These are phyloP conservation scores for Oxytorus armatus DNA, from an alignment of 2,888 invertebrate genomes.

Conservation along the genomic window DNA sequence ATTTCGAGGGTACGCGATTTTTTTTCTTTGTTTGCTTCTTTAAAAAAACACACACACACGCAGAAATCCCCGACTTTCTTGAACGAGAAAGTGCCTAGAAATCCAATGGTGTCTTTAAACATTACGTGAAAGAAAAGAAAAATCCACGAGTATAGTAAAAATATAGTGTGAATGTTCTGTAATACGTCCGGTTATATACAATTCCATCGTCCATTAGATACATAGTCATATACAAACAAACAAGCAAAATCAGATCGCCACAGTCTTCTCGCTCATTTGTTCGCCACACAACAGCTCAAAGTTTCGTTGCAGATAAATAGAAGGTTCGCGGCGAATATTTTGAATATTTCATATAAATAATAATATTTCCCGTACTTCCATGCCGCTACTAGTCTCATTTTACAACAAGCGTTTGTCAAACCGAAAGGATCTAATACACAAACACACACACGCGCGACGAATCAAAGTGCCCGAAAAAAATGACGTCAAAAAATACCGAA, in stretches of 20 bases:
- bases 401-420: slow-evolving; percentile 43
- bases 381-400: slow-evolving; percentile 63
- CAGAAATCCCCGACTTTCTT: slow-evolving; percentile 44
- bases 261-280: slow-evolving; percentile 45
- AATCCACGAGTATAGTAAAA: slow-evolving; percentile 21
- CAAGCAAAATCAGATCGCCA: slow-evolving; percentile 35
- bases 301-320: slow-evolving; percentile 32
- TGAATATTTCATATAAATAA: slow-evolving; percentile 43
- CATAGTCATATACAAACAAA: slow-evolving; percentile 18
- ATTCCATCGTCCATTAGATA: slow-evolving; percentile 58
- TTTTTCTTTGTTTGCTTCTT: slow-evolving; percentile 52
- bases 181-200: slow-evolving; percentile 49
- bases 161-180: slow-evolving; percentile 49
- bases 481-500: too few relatives aligned
- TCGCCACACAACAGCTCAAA: slow-evolving; percentile 52
- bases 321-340: neutral
- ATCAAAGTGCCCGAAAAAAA: too few relatives aligned
- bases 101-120: slow-evolving; percentile 64
- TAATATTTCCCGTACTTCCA: slow-evolving; percentile 51
- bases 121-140: slow-evolving; percentile 23
- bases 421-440: neutral
- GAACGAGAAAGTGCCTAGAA: slow-evolving; percentile 61
- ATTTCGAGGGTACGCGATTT: slow-evolving; percentile 36
- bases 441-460: too few relatives aligned
- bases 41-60: slow-evolving; percentile 20